A percentile compares a stretch with the other conserved stretches of the same genome.
Evolutionary conservation across 2,888 invertebrate genomes (phyloP).

Genomic region (Sussaba pulchella): DNA sequence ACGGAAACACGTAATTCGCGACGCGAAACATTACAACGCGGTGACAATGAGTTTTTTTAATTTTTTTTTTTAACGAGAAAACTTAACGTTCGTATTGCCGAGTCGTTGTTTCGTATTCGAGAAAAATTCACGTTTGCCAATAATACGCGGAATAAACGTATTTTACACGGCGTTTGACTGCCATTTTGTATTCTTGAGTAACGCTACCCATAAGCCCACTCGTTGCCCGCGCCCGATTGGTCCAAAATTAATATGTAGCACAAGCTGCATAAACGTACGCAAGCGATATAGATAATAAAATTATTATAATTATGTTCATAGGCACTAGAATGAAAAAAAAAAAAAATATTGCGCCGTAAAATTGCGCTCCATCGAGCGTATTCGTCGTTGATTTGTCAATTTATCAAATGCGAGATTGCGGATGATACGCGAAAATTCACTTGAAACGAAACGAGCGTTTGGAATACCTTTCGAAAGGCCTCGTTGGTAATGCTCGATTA

Average conservation of each 20-base stretch:
- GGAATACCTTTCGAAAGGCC: constrained; percentile 5
- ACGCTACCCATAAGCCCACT: constrained; percentile 78
- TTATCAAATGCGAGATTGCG: no score
- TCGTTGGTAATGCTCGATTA: background rate
- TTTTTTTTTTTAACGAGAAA: background rate
- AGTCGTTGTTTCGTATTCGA: constrained; percentile 39
- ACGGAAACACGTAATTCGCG: background rate
- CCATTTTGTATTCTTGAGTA: constrained; percentile 76
- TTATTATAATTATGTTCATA: no score
- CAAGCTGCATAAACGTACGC: background rate
- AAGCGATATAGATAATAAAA: constrained; percentile 20
- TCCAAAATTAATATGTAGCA: constrained; percentile 16
- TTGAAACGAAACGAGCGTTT: no score
- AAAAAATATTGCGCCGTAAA: no score
- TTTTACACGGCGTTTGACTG: constrained; percentile 49
- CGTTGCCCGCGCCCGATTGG: constrained; percentile 32
- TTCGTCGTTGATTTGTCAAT: no score
- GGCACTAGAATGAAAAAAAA: no score
- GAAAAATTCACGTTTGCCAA: constrained; percentile 64
- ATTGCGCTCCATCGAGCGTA: no score
- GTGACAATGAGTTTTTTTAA: no score
- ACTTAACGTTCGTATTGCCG: background rate
- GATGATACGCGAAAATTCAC: no score
- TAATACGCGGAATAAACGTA: constrained; percentile 25
- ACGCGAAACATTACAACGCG: background rate